Evolutionary conservation across 2,113 vertebrate species (phyloP).

Genomic region (Acrocephalus arundinaceus): DNA sequence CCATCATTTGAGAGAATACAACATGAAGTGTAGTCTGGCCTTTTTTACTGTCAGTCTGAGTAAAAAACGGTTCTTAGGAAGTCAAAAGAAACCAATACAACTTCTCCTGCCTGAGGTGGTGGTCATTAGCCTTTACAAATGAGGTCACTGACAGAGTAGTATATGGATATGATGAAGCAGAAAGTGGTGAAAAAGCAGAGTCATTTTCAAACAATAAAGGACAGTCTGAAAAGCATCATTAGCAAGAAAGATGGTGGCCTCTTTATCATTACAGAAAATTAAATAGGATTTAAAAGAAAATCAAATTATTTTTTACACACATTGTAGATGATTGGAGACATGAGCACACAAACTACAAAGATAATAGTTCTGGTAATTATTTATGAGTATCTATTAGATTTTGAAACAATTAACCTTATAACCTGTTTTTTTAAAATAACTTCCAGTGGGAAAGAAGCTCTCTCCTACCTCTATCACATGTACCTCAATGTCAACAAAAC

Average conservation of each 20-base stretch:
- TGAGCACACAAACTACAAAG: background rate
- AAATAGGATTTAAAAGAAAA: conserved; percentile 3
- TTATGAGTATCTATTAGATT: background rate
- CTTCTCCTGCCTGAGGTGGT: background rate
- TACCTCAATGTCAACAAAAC: background rate
- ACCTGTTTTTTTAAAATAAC: background rate
- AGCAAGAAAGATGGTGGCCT: background rate
- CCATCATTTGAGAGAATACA: background rate
- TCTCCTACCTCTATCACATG: background rate
- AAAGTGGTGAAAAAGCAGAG: background rate
- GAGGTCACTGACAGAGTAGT: background rate
- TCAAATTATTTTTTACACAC: background rate
- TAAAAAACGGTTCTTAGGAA: background rate
- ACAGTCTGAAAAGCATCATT: background rate
- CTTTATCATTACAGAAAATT: background rate
- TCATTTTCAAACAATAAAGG: background rate
- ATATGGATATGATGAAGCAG: background rate
- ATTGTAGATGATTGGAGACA: background rate
- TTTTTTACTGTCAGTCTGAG: background rate
- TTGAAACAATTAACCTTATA: conserved; percentile 7
- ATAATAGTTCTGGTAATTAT: background rate
- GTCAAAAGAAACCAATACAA: background rate
- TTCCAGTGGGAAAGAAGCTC: background rate
- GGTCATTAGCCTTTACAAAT: background rate
- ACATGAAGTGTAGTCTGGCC: background rate